Conservation (phyloP, 2,888 invertebrate genomes). For the Gonocerus acuteangulatus region DNA sequence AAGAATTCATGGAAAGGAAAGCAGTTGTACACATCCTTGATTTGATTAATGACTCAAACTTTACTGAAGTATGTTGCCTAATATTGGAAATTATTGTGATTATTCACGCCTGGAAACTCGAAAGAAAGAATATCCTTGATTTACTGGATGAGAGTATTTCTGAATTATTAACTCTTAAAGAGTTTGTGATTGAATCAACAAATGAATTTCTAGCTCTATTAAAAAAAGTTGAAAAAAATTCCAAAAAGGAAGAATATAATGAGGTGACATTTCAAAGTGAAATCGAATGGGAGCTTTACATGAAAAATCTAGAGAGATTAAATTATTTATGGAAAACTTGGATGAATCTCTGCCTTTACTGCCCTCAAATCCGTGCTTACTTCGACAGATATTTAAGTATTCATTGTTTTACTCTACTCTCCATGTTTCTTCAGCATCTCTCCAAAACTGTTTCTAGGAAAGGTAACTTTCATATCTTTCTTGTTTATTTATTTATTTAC, state of each 20-base stretch:
- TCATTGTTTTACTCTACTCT: constrained; percentile 31
- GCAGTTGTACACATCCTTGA: constrained; percentile 52
- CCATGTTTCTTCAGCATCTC: constrained; percentile 30
- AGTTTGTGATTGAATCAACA: constrained; percentile 24
- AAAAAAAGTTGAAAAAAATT: constrained; percentile 24
- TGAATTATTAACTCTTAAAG: constrained; percentile 24
- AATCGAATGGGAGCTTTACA: constrained; percentile 40
- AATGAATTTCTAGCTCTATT: constrained; percentile 28
- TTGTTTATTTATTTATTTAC: no score
- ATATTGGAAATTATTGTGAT: constrained; percentile 55
- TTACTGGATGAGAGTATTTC: constrained; percentile 20
- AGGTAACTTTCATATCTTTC: constrained; percentile 15
- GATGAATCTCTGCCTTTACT: constrained; percentile 50
- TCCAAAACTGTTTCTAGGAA: constrained; percentile 27
- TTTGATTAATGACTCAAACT: constrained; percentile 49
- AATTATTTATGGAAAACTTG: constrained; percentile 50
- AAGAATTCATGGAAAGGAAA: constrained; percentile 52
- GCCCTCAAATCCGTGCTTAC: constrained; percentile 50
- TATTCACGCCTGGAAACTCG: constrained; percentile 51
- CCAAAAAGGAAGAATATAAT: constrained; percentile 18
- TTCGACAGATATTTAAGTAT: constrained; percentile 33
- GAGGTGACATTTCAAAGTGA: constrained; percentile 33
- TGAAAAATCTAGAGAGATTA: constrained; percentile 46
- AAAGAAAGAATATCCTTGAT: constrained; percentile 8
- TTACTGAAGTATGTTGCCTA: constrained; percentile 53